A percentile compares a stretch with the other conserved stretches of the same genome.
phyloP scores from a whole-genome alignment of 2,888 invertebrate species.

The Polyommatus icarus region DNA sequence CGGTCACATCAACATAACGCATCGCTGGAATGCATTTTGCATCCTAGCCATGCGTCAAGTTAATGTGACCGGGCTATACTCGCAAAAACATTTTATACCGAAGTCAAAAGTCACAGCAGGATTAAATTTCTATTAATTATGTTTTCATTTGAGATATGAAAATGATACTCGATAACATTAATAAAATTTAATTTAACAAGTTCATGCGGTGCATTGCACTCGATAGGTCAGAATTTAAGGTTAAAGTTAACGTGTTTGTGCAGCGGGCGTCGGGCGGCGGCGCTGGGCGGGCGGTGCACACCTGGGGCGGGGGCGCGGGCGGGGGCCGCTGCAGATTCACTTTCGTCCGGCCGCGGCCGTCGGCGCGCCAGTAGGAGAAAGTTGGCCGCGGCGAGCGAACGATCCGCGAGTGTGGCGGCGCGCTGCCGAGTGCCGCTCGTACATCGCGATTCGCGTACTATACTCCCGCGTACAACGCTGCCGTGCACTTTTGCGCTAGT shows the following conservation, averaged over 20 bases:
- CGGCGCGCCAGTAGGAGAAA: slow-evolving; percentile 80
- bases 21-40: too few species aligned
- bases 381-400: slow-evolving; percentile 79
- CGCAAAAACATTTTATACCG: too few species aligned
- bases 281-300: slow-evolving; percentile 54
- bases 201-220: slow-evolving; percentile 67
- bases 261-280: slow-evolving; percentile 51
- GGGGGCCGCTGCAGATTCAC: slow-evolving; percentile 77
- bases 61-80: too few species aligned
- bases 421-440: slow-evolving; percentile 54
- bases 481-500: slow-evolving; percentile 35
- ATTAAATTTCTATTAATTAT: not conserved
- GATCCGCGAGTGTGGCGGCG: slow-evolving; percentile 71
- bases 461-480: slow-evolving; percentile 42
- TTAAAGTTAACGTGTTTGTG: slow-evolving; percentile 70
- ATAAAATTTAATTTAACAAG: slow-evolving; percentile 35
- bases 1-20: too few species aligned
- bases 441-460: slow-evolving; percentile 50
- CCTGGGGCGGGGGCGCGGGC: slow-evolving; percentile 52
- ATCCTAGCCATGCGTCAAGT: too few species aligned
- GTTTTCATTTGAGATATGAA: not conserved
- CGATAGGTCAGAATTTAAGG: slow-evolving; percentile 78
- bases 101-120: too few species aligned
- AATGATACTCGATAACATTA: slow-evolving; percentile 16
- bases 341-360: slow-evolving; percentile 75